Evolutionary conservation across 2,797 vertebrate genomes (phyloP).

Genomic region (Iguana delicatissima): DNA sequence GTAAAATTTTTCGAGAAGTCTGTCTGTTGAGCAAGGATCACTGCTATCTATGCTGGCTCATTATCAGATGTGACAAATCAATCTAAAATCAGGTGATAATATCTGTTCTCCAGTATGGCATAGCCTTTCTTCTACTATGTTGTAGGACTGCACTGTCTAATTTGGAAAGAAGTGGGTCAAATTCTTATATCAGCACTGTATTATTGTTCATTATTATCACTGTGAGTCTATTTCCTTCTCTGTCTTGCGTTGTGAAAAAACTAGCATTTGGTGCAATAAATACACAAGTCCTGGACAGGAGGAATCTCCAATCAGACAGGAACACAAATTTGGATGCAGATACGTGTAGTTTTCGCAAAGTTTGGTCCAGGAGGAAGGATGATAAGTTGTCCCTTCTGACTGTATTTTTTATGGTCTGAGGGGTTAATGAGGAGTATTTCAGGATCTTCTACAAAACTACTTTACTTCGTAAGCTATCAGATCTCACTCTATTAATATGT

Average conservation of each 20-base stretch:
- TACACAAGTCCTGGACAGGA: background rate
- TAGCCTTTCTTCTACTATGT: background rate
- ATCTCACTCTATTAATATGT: background rate
- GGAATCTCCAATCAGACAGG: background rate
- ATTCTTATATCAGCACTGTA: background rate
- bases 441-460: background rate
- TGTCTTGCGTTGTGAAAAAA: background rate
- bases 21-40: background rate
- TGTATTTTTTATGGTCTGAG: background rate
- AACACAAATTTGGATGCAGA: background rate
- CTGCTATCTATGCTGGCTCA: background rate
- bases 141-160: background rate
- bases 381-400: background rate
- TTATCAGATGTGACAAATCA: background rate
- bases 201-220: too few species aligned
- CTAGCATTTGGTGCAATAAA: background rate
- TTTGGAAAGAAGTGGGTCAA: background rate
- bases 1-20: background rate
- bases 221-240: background rate
- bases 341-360: background rate
- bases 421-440: background rate
- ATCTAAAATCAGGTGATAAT: background rate
- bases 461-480: background rate
- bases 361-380: background rate
- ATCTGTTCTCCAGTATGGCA: accelerated